Conservation (phyloP, 1,140 invertebrate genomes). For the Neoseiulus cucumeris region DNA sequence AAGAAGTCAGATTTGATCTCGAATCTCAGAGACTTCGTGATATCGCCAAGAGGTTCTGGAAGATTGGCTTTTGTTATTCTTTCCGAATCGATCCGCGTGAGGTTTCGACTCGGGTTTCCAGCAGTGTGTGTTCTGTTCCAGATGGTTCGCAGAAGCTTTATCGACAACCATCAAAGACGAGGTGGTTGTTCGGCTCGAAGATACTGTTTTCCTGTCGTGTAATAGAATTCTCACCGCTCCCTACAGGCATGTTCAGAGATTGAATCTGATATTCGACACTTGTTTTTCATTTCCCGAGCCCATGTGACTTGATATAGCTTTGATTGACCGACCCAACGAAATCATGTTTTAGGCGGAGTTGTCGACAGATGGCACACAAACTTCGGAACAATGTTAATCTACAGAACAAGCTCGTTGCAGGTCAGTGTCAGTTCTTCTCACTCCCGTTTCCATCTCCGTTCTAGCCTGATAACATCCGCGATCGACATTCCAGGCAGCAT, state of each 20-base stretch:
- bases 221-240: not conserved
- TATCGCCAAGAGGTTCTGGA: not conserved
- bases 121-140: not conserved
- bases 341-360: not conserved
- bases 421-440: not conserved
- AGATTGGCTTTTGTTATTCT: too few species aligned
- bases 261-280: not conserved
- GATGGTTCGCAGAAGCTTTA: not conserved
- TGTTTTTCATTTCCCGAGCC: too few species aligned
- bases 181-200: not conserved
- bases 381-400: not conserved
- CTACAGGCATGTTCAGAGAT: not conserved
- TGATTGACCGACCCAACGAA: too few species aligned
- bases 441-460: not conserved
- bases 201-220: not conserved
- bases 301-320: too few species aligned
- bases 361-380: not conserved
- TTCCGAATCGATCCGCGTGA: too few species aligned
- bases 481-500: not conserved
- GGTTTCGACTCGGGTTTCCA: too few species aligned
- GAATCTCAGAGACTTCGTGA: not conserved
- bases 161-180: not conserved
- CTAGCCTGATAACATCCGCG: not conserved
- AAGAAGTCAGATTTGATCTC: not conserved
- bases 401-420: not conserved